Evolutionary conservation across 2,797 vertebrate genomes (phyloP).

Genomic region (Phrynocephalus guinanensis): DNA sequence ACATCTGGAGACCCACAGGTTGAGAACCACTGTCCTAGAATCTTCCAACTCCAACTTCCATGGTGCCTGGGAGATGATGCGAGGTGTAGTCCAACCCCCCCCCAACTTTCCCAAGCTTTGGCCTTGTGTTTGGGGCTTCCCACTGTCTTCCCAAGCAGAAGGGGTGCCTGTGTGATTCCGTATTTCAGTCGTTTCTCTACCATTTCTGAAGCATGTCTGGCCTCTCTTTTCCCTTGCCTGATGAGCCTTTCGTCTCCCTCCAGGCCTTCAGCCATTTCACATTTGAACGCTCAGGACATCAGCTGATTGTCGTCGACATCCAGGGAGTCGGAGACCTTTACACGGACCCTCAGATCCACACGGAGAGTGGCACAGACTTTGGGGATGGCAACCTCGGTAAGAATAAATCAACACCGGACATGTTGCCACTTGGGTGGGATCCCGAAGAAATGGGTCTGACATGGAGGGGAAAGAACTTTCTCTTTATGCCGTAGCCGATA

Average conservation of each 20-base stretch:
- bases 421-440: not conserved
- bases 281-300: slow-evolving; percentile 96
- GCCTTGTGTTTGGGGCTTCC: not conserved
- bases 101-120: no score
- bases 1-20: no score
- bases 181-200: not conserved
- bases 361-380: slow-evolving; percentile 91
- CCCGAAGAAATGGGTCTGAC: not conserved
- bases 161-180: not conserved
- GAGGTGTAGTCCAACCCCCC: no score
- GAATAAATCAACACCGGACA: not conserved
- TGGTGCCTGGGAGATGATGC: no score
- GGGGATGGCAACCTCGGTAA: slow-evolving; percentile 97
- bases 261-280: slow-evolving; percentile 98
- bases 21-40: no score
- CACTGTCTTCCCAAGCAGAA: not conserved
- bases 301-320: slow-evolving; percentile 97
- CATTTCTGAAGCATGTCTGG: not conserved
- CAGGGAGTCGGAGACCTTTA: slow-evolving; percentile 98
- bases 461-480: not conserved
- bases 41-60: no score
- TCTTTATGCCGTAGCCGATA: no score
- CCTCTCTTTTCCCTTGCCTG: not conserved
- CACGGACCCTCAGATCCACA: slow-evolving; percentile 98
- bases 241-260: slow-evolving; percentile 1